Evolutionary conservation across 2,797 vertebrate species (phyloP), one percentile per base, ranked within the genome.

Genomic region (Atherinosoma microstoma): DNA sequence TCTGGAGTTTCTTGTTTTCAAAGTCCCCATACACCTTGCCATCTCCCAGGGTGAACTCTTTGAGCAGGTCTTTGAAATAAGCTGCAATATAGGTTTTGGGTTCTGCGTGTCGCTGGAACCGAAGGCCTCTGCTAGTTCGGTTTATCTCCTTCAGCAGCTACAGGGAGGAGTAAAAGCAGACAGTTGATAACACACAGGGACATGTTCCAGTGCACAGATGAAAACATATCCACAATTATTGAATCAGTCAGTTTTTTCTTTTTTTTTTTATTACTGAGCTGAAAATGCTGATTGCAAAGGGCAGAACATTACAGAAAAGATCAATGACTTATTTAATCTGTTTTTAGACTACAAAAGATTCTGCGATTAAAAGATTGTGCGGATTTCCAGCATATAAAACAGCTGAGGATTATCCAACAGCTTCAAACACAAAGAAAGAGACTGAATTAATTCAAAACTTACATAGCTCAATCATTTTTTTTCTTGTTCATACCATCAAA

Each of bases 121-220:
- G 96, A 87, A 98, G 93, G 87, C 95, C 96, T 91, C 95, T 94
- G 89, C 96, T 96, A 20, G 96, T 99, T 82, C 96, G 95, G 92
- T 97, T 97, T 94, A 99, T 99, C 89, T 98, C 97, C 76, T 96
- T 97, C 80, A 99, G 95, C 80, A 99, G 95, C 98, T 99, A 70
- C 51, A 88, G 73, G 7, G 80, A 66, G 85, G 58, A 88, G 69
- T 32, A 69, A 61, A 86, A 51, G 58, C 66, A 83, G 73, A 80
- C 36, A 38, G 81, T 85, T 75, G 78, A 87, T 83, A 69, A 78
- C 71, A 72, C 67, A 70, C 6, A 38, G 51, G 49, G 66, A 83
- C 68, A 45, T 22, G 11, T 75, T 76, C 68, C 72, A 56, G 64
- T 67, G 68, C 71, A 76, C 79, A 77, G 81, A 84, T 64, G 32